These are phyloP conservation scores for Hemistola chrysoprasaria DNA, from an alignment of 2,888 invertebrate genomes.

Conservation along the genomic window DNA sequence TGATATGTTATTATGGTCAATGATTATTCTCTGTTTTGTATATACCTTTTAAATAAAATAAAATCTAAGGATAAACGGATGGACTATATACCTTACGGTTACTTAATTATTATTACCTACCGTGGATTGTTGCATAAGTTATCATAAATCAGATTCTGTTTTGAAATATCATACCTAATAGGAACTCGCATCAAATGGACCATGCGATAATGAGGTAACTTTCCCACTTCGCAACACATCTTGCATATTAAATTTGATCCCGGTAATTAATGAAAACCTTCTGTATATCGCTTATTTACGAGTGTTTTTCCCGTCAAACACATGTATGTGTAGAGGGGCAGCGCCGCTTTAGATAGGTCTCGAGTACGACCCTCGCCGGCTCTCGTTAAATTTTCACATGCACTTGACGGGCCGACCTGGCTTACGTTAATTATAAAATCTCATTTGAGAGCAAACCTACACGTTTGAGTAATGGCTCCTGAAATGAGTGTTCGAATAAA, in stretches of 20 bases:
- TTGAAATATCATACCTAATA: no score
- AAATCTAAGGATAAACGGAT: not conserved
- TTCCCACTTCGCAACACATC: constrained; percentile 26
- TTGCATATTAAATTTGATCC: constrained; percentile 43
- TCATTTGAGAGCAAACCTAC: constrained; percentile 74
- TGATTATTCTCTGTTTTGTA: no score
- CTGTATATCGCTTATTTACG: constrained; percentile 40
- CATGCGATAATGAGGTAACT: constrained; percentile 26
- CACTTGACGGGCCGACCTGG: constrained; percentile 76
- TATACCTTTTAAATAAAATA: no score
- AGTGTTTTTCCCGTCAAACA: constrained; percentile 58
- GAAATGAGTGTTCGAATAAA: constrained; percentile 65
- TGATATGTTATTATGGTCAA: no score
- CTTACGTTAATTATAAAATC: constrained; percentile 81
- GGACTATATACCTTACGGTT: no score
- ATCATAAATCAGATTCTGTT: no score
- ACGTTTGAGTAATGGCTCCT: constrained; percentile 73
- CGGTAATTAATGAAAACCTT: constrained; percentile 42
- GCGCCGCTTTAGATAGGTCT: constrained; percentile 63
- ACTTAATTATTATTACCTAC: no score
- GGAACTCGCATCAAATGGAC: constrained; percentile 4
- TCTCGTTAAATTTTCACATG: constrained; percentile 81
- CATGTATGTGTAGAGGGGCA: constrained; percentile 43
- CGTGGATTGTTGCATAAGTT: no score
- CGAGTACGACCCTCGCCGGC: constrained; percentile 46